Base-by-base conservation (phyloP, 2,888 invertebrate species). In the Leptopilina syphax region DNA sequence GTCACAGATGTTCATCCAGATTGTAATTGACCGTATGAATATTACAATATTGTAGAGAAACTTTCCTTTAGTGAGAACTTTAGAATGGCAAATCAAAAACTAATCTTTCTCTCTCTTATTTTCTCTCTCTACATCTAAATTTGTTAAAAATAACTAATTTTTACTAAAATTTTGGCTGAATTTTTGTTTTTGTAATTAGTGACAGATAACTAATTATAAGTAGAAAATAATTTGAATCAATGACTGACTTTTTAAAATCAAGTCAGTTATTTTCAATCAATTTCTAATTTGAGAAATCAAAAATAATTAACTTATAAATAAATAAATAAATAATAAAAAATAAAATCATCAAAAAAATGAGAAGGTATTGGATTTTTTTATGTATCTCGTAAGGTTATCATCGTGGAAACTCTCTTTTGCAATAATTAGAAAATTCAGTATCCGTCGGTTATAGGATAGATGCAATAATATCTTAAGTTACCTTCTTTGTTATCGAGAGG, bases 311-410 rank as follows among this genome's bases (percentile, higher is more conserved):
- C 18, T 18, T 18, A 18, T 18, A 18, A 18, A 18, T 18, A 18
- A 18, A 18, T 18, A 18, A 18, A 18, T 18, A 18, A 18, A 18
- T 18, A 18, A 18, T 18, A 18, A 18, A 18, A 18, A 18, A 18
- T 18, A 18, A 18, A 18, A 18, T 18, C 18, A 18, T 18, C 18
- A 18, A 34, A 34, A 34, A 34, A 34, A 3, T 34, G 3, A 34
- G 34, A 34, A 34, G 34, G 4, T 34, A 34, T 34, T 34, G 44
- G 54, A 50, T 79, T 67, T 76, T 78, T 73, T 76, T 80, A 73
- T 65, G 80, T 83, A 84, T 84, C 83, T 82, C 24, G 76, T 83
- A 83, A 84, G 84, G 84, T 85, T 84, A 84, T 80, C 83, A 79
- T 79, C 77, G 80, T 82, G 84, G 80, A 83, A 81, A 79, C 80